Base-by-base conservation (phyloP, 1,140 invertebrate genomes). In the Hycleus cichorii region DNA sequence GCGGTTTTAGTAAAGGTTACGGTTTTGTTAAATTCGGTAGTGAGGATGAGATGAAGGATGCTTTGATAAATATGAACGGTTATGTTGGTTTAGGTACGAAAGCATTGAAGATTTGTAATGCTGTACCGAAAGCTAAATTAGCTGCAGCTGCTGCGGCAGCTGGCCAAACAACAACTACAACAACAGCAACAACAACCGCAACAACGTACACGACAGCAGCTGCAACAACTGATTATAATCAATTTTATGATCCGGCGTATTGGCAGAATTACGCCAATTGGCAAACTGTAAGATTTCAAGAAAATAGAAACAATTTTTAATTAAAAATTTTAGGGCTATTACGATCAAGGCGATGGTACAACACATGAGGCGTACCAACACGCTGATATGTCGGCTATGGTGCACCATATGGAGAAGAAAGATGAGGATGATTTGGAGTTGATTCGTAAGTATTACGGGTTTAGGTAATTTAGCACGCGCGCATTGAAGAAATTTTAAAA, bases 1-100 rank as follows among this genome's bases (percentile, higher is more conserved):
- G 85, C 68, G 94, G 94, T 9, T 89, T 91, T 64, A 95, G 91
- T 66, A 95, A 94, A 78, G 94, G 95, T 39, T 97, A 95, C 74
- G 95, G 94, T n/a, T 97, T 97, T 79, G 90, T 98, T 2, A 80
- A 92, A 65, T 97, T 98, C 74, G 87, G 90, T 6, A 91, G 89
- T 70, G 94, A 97, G 77, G 89, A 92, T 58, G 95, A 98, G 69
- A 93, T 97, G 69, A 91, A 95, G 69, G 88, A 91, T 71, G 93
- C 93, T 63, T 77, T 97, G 42, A 85, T 88, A 58, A 85, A 83
- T 68, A 96, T 93, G 91, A 93, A 91, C 74, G 89, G 89, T 2
- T 91, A 88, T 72, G 85, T 85, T 68, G 88, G 89, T 0, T 75
- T 91, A 1, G 89, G 93, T 2, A 83, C 82, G 1, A 94, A 93